A percentile compares a stretch with the other conserved stretches of the same genome.
Conservation (phyloP, 2,113 vertebrate genomes). For the Equus przewalskii region DNA sequence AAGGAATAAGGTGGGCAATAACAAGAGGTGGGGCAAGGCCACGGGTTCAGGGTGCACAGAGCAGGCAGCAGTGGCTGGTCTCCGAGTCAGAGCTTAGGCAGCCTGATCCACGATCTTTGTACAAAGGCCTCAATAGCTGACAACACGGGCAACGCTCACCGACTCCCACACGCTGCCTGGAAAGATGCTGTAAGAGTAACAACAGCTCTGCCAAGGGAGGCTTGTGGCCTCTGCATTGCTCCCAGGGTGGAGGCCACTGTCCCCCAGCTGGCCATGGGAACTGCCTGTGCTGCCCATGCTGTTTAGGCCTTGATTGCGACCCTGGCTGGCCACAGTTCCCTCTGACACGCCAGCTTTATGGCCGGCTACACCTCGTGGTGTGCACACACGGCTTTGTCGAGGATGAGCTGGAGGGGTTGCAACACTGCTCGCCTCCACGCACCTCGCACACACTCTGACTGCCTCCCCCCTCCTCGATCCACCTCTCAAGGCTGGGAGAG, state of each 20-base stretch:
- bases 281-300: fast-evolving
- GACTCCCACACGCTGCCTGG: neutral
- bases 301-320: neutral
- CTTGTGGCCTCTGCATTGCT: neutral
- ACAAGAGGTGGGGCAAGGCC: neutral
- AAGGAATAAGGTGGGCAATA: neutral
- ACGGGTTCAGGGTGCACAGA: neutral
- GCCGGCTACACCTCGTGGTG: neutral
- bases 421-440: neutral
- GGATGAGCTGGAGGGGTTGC: neutral
- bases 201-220: neutral
- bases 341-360: neutral
- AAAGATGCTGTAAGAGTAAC: neutral
- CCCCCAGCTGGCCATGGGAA: neutral
- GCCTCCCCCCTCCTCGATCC: neutral
- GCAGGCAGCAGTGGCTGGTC: neutral
- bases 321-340: neutral
- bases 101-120: neutral
- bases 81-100: neutral
- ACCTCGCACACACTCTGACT: neutral
- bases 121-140: neutral
- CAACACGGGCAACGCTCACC: neutral
- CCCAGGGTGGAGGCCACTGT: neutral
- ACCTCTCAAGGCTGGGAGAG: neutral
- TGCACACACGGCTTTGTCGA: neutral